Evolutionary conservation across 2,113 vertebrate genomes (phyloP).

Genomic region (Chloropsis hardwickii): DNA sequence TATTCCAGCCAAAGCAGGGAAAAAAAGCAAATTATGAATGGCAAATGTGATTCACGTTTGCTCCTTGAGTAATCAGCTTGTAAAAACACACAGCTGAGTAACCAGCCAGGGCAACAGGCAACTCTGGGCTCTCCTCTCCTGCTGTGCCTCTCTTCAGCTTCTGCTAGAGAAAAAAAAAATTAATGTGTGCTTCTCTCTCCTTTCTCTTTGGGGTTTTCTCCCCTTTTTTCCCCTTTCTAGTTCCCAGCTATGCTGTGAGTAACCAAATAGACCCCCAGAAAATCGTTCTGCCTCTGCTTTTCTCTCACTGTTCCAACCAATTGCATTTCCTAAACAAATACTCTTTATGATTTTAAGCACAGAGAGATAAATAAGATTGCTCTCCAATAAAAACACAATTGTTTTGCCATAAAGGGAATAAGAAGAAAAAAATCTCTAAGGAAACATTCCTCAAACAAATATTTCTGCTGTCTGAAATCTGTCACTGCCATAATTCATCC

Average conservation of each 20-base stretch:
- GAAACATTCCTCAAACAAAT: not conserved
- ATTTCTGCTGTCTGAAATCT: not conserved
- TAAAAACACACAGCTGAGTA: not conserved
- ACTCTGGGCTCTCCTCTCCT: not conserved
- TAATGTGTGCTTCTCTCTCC: accelerated
- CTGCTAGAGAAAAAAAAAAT: not conserved
- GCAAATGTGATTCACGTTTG: not conserved
- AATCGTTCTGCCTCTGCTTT: not conserved
- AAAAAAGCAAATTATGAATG: not conserved
- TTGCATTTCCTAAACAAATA: too few relatives aligned
- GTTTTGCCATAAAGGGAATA: not conserved
- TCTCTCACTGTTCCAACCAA: not conserved
- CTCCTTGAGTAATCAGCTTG: not conserved
- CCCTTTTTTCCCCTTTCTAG: not conserved
- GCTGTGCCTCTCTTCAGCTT: not conserved
- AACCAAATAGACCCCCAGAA: not conserved
- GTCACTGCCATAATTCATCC: not conserved
- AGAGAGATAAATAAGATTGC: not conserved
- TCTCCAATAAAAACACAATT: not conserved
- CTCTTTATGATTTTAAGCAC: not conserved
- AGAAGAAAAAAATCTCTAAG: not conserved
- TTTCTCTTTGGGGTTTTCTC: not conserved
- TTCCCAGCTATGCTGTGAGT: not conserved
- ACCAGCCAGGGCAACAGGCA: not conserved
- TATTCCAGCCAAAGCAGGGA: not conserved